phyloP scores from a whole-genome alignment of 2,888 invertebrate genomes.

The Muscina levida region DNA sequence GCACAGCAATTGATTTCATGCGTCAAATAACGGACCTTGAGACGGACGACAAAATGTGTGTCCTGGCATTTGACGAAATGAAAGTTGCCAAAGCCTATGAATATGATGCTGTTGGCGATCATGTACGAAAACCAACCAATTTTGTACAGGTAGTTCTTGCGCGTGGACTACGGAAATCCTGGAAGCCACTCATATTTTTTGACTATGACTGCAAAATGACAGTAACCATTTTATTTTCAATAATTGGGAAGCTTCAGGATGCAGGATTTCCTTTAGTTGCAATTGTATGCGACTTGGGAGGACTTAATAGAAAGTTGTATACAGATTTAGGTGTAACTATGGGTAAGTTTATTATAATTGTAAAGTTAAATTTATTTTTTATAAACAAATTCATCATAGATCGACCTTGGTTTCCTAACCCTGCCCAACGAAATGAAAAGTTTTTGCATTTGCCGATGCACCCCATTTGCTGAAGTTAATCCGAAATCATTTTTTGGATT shows the following conservation, averaged over 20 bases:
- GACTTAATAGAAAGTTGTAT: no score
- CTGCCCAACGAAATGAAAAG: not conserved
- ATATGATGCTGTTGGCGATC: slow-evolving; percentile 28
- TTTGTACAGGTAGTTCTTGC: no score
- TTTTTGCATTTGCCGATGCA: not conserved
- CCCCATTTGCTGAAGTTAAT: slow-evolving; percentile 62
- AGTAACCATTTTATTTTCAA: not conserved
- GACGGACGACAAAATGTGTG: slow-evolving; percentile 33
- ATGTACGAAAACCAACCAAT: not conserved
- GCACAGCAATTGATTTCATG: slow-evolving; percentile 15
- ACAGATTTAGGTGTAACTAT: no score
- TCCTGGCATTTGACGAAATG: slow-evolving; percentile 8
- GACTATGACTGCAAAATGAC: slow-evolving; percentile 17
- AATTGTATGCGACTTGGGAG: slow-evolving; percentile 37
- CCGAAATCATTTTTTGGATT: slow-evolving; percentile 62
- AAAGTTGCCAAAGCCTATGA: slow-evolving; percentile 29
- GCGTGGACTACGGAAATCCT: not conserved
- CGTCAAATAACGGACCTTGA: not conserved
- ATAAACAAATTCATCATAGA: not conserved
- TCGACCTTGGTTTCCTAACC: not conserved
- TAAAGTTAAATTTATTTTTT: not conserved
- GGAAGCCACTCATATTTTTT: not conserved
- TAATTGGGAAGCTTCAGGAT: slow-evolving; percentile 9
- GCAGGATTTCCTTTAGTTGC: slow-evolving; percentile 49
- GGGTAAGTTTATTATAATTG: not conserved